A percentile compares a stretch with the other conserved stretches of the same genome.
Conservation (phyloP, 2,888 invertebrate species). For the Seira ritae region DNA sequence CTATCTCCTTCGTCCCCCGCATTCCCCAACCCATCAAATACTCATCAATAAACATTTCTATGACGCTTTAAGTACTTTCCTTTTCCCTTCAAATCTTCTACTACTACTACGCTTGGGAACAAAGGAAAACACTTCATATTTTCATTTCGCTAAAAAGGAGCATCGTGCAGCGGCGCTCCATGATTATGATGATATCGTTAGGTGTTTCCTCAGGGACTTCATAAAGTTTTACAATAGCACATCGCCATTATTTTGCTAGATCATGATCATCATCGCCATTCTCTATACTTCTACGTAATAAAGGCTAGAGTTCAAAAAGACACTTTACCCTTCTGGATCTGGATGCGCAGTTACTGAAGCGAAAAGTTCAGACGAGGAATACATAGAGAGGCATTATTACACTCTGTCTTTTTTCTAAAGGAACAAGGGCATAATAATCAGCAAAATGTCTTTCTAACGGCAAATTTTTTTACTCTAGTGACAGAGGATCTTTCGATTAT, state of each 20-base stretch:
- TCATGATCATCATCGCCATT: neutral
- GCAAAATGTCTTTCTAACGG: no score
- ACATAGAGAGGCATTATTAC: no score
- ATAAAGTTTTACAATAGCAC: slow-evolving; percentile 40
- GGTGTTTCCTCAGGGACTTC: slow-evolving; percentile 24
- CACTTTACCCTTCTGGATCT: neutral
- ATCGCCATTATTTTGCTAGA: neutral
- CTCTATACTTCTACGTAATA: no score
- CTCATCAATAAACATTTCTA: neutral
- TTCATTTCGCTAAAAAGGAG: neutral
- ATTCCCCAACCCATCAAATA: neutral
- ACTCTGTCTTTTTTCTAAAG: no score
- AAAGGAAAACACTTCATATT: neutral
- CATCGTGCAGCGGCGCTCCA: slow-evolving; percentile 8
- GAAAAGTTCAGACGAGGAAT: no score
- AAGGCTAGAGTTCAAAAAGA: neutral
- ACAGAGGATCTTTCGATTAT: no score
- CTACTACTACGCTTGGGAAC: neutral
- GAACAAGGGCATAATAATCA: no score
- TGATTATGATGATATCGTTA: slow-evolving; percentile 8
- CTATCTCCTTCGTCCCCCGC: no score
- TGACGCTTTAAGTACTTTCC: neutral
- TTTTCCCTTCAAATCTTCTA: neutral
- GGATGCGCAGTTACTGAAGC: no score
- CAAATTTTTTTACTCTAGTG: no score